phyloP scores from a whole-genome alignment of 53 echinoderm and acorn worm species.

The Patiria pectinifera region DNA sequence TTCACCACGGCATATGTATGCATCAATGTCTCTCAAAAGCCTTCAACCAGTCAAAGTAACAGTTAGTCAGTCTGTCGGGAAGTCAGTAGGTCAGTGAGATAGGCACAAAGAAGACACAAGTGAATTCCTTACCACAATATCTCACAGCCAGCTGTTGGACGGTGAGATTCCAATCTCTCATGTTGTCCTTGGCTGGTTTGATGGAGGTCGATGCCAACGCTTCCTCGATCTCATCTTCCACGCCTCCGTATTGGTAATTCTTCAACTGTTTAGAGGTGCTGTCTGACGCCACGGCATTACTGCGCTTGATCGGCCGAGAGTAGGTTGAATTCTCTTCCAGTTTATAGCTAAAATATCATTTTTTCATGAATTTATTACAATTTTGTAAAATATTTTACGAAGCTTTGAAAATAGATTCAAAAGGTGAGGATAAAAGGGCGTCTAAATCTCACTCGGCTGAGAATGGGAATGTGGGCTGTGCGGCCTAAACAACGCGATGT shows the following conservation, averaged over 20 bases:
- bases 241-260: constrained; percentile 64
- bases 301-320: constrained; percentile 78
- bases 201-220: constrained; percentile 70
- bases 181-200: constrained; percentile 58
- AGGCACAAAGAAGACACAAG: neutral
- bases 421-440: too few species aligned
- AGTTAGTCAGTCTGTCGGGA: neutral
- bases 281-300: constrained; percentile 74
- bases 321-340: constrained; percentile 80
- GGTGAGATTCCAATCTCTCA: constrained; percentile 83
- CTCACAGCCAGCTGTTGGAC: constrained; percentile 75
- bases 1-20: too few species aligned
- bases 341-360: constrained; percentile 51
- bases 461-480: too few species aligned
- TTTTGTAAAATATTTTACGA: too few species aligned
- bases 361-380: neutral
- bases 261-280: constrained; percentile 65
- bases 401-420: too few species aligned
- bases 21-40: too few species aligned
- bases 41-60: too few species aligned
- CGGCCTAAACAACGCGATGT: too few species aligned
- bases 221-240: constrained; percentile 75
- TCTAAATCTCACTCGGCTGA: too few species aligned
- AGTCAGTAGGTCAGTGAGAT: too few species aligned
- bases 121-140: constrained; percentile 66